A percentile compares a stretch with the other conserved stretches of the same genome.
Evolutionary conservation across 1,140 invertebrate species (phyloP).

Genomic region (Panagrolaimus sp.): DNA sequence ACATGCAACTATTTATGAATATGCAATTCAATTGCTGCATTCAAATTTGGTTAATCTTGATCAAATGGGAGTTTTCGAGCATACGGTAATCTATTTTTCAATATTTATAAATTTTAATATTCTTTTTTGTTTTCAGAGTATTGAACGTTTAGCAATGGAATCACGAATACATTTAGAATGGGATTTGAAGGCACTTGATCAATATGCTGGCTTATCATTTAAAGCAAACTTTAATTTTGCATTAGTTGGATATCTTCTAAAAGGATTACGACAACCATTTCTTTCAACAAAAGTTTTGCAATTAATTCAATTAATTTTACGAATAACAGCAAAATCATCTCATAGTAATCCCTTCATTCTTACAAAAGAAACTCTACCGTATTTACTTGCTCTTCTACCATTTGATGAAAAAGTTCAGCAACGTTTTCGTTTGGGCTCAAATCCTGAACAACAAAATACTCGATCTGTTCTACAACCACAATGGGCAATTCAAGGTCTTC

Average conservation of each 20-base stretch:
- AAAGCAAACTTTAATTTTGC: conserved; percentile 91
- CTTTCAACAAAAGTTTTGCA: conserved; percentile 73
- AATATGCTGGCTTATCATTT: conserved; percentile 30
- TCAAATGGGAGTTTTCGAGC: conserved; percentile 30
- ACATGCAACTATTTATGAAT: conserved; percentile 27
- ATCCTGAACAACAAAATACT: conserved; percentile 16
- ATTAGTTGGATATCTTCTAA: conserved; percentile 87
- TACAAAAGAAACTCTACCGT: conserved; percentile 23
- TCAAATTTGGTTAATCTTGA: conserved; percentile 26
- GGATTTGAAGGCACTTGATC: conserved; percentile 33
- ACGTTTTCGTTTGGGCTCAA: conserved; percentile 15
- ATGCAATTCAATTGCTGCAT: conserved; percentile 28
- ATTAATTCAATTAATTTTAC: conserved; percentile 20
- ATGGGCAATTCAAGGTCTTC: conserved; percentile 16
- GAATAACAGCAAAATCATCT: conserved; percentile 23
- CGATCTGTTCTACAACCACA: conserved; percentile 16
- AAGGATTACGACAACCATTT: conserved; percentile 86
- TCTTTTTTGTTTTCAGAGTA: conserved; percentile 26
- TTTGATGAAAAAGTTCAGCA: conserved; percentile 28
- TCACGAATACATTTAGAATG: conserved; percentile 25
- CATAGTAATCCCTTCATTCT: conserved; percentile 23
- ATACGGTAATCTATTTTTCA: conserved; percentile 26
- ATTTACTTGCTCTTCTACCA: conserved; percentile 24
- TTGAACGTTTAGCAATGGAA: conserved; percentile 29
- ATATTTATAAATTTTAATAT: neutral